Conservation (phyloP, 2,888 invertebrate species). For the Seladonia tumulorum region DNA sequence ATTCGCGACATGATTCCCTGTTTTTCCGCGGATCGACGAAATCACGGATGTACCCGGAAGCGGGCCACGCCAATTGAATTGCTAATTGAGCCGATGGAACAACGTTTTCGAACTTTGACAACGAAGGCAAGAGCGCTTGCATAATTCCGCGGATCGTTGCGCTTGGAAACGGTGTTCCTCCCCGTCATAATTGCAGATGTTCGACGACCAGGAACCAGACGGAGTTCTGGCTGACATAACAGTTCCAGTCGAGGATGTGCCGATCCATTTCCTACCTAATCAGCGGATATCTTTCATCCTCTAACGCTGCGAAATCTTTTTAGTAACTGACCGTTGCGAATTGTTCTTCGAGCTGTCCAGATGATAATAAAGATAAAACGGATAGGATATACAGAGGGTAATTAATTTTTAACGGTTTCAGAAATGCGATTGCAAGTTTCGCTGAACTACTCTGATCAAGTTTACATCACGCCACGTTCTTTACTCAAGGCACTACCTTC, state of each 20-base stretch:
- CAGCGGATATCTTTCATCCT: too few relatives aligned
- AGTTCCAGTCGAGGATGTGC: neutral
- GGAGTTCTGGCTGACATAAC: slow-evolving; percentile 8
- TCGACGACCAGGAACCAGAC: neutral
- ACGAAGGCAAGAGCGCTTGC: slow-evolving; percentile 21
- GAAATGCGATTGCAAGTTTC: too few relatives aligned
- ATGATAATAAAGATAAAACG: too few relatives aligned
- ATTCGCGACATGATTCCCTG: neutral
- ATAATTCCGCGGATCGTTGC: slow-evolving; percentile 30
- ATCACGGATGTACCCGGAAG: neutral
- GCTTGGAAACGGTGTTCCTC: slow-evolving; percentile 24
- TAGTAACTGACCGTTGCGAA: too few relatives aligned
- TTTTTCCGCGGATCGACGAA: slow-evolving; percentile 23
- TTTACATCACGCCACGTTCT: too few relatives aligned
- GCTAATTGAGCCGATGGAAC: slow-evolving; percentile 27
- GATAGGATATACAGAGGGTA: too few relatives aligned
- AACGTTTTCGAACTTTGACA: slow-evolving; percentile 35
- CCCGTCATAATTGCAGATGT: slow-evolving; percentile 22
- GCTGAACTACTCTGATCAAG: too few relatives aligned
- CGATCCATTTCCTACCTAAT: neutral
- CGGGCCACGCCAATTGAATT: slow-evolving; percentile 32
- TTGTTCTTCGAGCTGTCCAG: too few relatives aligned
- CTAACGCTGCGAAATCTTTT: too few relatives aligned
- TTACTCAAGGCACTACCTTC: too few relatives aligned
- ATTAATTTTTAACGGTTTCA: too few relatives aligned